Evolutionary conservation across 2,113 vertebrate genomes (phyloP).

Genomic region (Megaleporinus macrocephalus): DNA sequence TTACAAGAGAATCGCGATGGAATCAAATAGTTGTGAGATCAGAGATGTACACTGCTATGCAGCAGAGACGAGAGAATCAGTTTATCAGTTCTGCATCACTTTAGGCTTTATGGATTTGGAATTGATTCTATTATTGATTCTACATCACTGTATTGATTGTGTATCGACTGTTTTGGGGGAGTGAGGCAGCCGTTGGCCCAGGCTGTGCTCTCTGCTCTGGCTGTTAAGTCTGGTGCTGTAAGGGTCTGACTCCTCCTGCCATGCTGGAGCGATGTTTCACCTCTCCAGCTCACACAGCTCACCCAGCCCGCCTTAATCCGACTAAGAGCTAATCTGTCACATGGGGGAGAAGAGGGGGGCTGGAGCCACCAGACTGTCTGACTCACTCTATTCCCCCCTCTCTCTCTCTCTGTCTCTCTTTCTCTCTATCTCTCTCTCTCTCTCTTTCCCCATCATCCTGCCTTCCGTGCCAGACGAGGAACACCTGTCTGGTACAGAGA

Average conservation of each 20-base stretch:
- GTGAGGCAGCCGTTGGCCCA: background rate
- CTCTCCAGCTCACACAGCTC: constrained; percentile 53
- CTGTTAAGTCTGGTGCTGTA: background rate
- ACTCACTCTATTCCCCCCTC: constrained; percentile 30
- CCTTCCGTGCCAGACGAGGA: constrained; percentile 41
- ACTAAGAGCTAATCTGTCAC: constrained; percentile 71
- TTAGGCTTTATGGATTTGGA: no score
- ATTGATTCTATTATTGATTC: background rate
- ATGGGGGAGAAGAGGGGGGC: constrained; percentile 6
- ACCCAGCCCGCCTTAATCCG: constrained; percentile 66
- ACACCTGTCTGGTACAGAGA: constrained; percentile 61
- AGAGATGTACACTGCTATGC: background rate
- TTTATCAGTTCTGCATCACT: background rate
- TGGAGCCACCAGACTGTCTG: constrained; percentile 45
- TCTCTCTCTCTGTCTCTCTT: constrained; percentile 14
- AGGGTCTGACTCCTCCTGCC: constrained; percentile 47
- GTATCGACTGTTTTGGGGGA: background rate
- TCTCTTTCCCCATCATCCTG: background rate
- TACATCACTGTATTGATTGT: background rate
- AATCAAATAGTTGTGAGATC: background rate
- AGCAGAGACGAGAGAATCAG: background rate
- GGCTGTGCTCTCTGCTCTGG: background rate
- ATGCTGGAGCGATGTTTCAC: constrained; percentile 63
- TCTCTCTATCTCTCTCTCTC: constrained; percentile 27
- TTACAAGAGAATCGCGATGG: no score